phyloP scores from a whole-genome alignment of 2,113 vertebrate species.

The Artemisiospiza belli region DNA sequence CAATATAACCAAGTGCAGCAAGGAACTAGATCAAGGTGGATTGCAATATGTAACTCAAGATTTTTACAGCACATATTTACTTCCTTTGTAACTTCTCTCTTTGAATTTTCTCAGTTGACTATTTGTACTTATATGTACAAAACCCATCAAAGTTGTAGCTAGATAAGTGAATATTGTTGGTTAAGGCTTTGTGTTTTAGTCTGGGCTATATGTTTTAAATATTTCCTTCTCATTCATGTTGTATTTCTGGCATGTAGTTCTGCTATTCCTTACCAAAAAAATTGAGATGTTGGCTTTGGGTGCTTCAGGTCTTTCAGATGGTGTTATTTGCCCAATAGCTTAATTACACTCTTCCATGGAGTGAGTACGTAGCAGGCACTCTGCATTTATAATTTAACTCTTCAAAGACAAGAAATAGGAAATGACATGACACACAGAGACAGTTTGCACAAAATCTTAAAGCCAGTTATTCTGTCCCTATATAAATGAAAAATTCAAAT shows the following conservation, averaged over 20 bases:
- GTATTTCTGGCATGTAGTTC: accelerated
- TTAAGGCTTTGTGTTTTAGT: neutral
- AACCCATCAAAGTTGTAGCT: neutral
- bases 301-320: neutral
- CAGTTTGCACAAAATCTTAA: neutral
- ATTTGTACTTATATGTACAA: neutral
- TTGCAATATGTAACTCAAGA: neutral
- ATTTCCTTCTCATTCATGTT: neutral
- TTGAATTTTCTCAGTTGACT: neutral
- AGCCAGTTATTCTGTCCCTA: neutral
- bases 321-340: neutral
- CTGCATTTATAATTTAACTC: neutral
- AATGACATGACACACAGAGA: neutral
- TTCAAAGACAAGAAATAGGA: neutral
- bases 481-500: neutral
- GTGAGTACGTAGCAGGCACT: neutral
- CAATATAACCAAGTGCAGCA: neutral
- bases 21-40: neutral
- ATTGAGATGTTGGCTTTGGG: neutral
- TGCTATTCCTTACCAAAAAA: neutral
- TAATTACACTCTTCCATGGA: neutral
- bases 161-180: neutral
- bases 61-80: neutral
- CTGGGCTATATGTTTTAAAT: neutral
- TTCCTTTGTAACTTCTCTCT: neutral